Evolutionary conservation across 2,113 vertebrate genomes (phyloP), one percentile per base, ranked within the genome.

Genomic region (Mystacornis crossleyi): DNA sequence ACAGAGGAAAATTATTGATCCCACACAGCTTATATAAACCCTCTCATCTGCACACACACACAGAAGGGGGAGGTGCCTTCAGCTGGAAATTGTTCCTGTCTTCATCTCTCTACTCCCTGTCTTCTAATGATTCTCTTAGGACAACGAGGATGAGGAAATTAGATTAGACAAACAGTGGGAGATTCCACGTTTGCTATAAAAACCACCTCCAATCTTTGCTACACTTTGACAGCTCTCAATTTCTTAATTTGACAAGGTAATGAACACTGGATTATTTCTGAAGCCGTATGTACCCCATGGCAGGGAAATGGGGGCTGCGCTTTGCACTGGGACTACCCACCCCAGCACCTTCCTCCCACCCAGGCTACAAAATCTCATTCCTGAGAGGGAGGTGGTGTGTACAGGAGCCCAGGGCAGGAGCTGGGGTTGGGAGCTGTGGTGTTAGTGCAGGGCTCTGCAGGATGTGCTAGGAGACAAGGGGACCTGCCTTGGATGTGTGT

Each of bases 121-220:
- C 85, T 53, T 91, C 75, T 95, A 94, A 91, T 69, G 93, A 86
- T 96, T 89, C 86, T 95, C 88, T 78, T 82, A 98, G 96, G 97
- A 97, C 83, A 67, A 55, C 0, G 0, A 20, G 3, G n/a, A 81
- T 29, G 86, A 94, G 90, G 86, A 94, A 96, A 96, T 95, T 78
- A 55, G 73, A 87, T 89, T 89, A 95, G 94, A 96, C 90, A 90
- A 92, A 97, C 92, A 96, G 74, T 66, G 86, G 45, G 94, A 81
- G 50, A 95, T 92, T 88, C 69, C 38, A 51, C 7, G 92, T 86
- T 96, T 95, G 69, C 81, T 81, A 10, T 93, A 81, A 92, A 96
- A 86, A 74, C 71, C 65, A 86, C 60, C 65, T 86, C 75, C 64
- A 29, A 45, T 95, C 55, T 95, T 96, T 6, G 6, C 75, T 86